Evolutionary conservation across 92 coral and sea anemone species (phyloP).

Genomic region (Palythoa heliodiscus): DNA sequence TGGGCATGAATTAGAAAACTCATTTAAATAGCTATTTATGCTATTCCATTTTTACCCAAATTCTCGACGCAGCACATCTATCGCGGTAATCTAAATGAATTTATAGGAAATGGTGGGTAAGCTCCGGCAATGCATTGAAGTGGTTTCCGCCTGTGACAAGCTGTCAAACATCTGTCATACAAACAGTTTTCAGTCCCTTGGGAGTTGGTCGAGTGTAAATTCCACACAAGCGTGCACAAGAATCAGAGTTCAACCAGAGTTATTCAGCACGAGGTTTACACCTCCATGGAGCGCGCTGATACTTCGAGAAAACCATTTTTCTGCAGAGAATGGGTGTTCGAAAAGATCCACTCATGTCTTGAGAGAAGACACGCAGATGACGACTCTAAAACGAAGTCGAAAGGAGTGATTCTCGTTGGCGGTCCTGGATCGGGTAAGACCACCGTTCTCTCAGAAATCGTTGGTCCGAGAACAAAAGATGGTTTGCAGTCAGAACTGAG

Average conservation of each 20-base stretch:
- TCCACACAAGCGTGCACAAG: constrained; percentile 21
- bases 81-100: constrained; percentile 4
- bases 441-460: constrained; percentile 77
- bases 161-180: constrained; percentile 59
- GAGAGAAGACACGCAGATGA: constrained; percentile 78
- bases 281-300: constrained; percentile 60
- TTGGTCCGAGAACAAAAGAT: constrained; percentile 73
- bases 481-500: constrained; percentile 73
- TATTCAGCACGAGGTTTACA: not conserved
- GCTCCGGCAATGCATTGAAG: constrained; percentile 30
- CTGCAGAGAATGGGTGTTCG: constrained; percentile 98
- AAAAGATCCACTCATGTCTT: constrained; percentile 82
- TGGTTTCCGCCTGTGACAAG: constrained; percentile 56
- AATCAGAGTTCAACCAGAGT: not conserved
- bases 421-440: constrained; percentile 99
- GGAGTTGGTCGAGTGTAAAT: constrained; percentile 52
- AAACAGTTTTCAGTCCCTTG: constrained; percentile 57
- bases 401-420: constrained; percentile 88
- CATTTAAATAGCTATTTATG: not conserved
- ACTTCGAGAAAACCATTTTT: constrained; percentile 71
- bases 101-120: not conserved
- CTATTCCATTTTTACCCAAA: not conserved
- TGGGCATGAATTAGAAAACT: not conserved
- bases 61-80: not conserved
- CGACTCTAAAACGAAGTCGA: constrained; percentile 71